phyloP scores from a whole-genome alignment of 2,797 vertebrate genomes.

The Pterois miles region DNA sequence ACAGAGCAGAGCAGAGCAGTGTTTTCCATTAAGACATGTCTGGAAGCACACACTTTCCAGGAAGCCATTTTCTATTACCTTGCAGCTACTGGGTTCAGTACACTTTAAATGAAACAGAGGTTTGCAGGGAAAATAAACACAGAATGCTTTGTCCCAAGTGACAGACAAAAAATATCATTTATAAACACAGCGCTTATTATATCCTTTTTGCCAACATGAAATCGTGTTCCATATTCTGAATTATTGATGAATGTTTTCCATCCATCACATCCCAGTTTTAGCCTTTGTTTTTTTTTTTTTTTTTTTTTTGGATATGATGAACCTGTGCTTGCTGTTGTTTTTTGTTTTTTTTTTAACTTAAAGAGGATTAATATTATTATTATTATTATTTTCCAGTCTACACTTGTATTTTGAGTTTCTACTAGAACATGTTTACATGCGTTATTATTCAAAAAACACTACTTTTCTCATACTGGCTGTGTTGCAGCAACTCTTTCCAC shows the following conservation, averaged over 20 bases:
- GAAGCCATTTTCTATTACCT: not conserved
- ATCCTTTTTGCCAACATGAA: not conserved
- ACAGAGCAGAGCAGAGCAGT: slow-evolving; percentile 4
- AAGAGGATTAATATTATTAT: no score
- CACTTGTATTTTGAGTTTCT: not conserved
- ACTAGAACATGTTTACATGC: no score
- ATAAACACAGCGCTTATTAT: not conserved
- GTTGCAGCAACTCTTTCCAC: no score
- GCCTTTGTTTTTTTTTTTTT: no score
- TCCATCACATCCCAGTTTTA: not conserved
- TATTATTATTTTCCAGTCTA: no score
- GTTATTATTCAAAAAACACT: no score
- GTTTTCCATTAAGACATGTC: slow-evolving; percentile 27
- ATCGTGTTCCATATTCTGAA: not conserved
- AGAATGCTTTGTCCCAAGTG: rapidly evolving
- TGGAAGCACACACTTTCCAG: slow-evolving; percentile 25
- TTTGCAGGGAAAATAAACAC: not conserved
- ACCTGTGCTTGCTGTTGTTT: no score
- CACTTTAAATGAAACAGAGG: not conserved
- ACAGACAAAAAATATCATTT: no score
- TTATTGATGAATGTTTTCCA: not conserved
- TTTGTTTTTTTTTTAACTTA: no score
- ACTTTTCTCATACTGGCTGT: no score
- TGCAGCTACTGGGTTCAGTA: not conserved
- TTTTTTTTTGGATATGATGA: no score